Evolutionary conservation across 2,888 invertebrate genomes (phyloP), one percentile per base, ranked within the genome.

Genomic region (Copidosoma aretas): DNA sequence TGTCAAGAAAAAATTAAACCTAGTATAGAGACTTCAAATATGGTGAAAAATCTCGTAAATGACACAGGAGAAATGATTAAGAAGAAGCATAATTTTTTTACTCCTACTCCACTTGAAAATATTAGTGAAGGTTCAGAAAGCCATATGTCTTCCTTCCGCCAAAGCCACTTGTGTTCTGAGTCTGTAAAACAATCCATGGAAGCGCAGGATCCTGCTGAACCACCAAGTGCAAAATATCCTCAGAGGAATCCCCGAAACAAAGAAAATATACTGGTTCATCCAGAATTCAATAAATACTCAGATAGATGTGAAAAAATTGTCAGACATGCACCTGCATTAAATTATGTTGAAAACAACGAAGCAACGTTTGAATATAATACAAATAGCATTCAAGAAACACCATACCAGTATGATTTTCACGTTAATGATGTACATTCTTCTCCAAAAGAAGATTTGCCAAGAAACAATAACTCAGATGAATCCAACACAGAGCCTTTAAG

Each of bases 51-150:
- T 62, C 59, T 72, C 24, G 70, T 71, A 10, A 72, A 71, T 52
- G 68, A 72, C 41, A 68, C 70, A 46, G 68, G 61, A 46, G 70
- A 68, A 64, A 68, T 68, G 68, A 71, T 71, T 39, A 72, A 66
- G 49, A 73, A 71, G 43, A 78, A 75, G 25, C 77, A 75, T 57
- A 78, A 71, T 67, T 70, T 75, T 15, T 80, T 79, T 62, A 68
- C 76, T 5, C 76, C 77, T 10, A 76, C 75, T 39, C 74, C 74
- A 2, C 77, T 83, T 17, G 83, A 83, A 60, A 83, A 83, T 62
- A 83, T 83, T 59, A 81, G 78, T 41, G 83, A 83, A 68, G 82
- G 80, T 41, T 77, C 82, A 1, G 83, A 83, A 67, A 80, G 83
- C 74, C 79, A 82, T 64, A 74, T 81, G 51, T 82, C 82, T 1